A percentile compares a stretch with the other conserved stretches of the same genome.
These are phyloP conservation scores for Diploptera punctata DNA, from an alignment of 2,888 invertebrate species.

Conservation along the genomic window DNA sequence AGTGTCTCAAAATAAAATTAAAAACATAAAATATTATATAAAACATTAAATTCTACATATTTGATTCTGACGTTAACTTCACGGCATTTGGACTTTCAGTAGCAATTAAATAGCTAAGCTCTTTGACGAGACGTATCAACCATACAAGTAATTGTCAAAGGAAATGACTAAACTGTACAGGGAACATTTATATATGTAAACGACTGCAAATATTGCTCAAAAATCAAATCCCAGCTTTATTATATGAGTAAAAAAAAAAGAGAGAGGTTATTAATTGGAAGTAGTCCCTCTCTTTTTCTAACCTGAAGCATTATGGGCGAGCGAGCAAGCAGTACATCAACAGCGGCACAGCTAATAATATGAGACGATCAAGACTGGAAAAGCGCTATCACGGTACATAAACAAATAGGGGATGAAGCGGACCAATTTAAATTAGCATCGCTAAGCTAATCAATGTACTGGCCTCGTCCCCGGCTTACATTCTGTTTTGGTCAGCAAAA, in stretches of 20 bases:
- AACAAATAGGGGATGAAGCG: constrained; percentile 28
- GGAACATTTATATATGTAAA: too few species aligned
- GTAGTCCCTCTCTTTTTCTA: background rate
- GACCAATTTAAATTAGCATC: constrained; percentile 38
- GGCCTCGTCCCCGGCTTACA: constrained; percentile 29
- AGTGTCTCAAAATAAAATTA: too few species aligned
- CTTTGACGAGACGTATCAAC: too few species aligned
- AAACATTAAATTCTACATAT: too few species aligned
- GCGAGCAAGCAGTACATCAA: background rate
- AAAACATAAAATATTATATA: too few species aligned
- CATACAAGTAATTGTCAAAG: background rate
- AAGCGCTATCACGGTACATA: constrained; percentile 27
- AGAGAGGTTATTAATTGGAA: background rate
- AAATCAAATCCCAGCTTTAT: too few species aligned
- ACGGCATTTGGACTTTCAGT: too few species aligned
- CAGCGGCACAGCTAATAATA: constrained; percentile 17
- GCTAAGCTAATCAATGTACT: constrained; percentile 38
- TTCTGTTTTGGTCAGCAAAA: constrained; percentile 38
- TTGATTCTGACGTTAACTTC: too few species aligned
- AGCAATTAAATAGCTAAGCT: too few species aligned
- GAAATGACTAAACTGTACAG: too few species aligned
- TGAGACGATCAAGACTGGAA: constrained; percentile 26
- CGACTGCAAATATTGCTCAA: too few species aligned
- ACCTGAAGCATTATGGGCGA: background rate
- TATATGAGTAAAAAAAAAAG: too few species aligned